These are phyloP conservation scores for Nyctalus aviator DNA, from an alignment of 2,797 vertebrate species.

Conservation along the genomic window DNA sequence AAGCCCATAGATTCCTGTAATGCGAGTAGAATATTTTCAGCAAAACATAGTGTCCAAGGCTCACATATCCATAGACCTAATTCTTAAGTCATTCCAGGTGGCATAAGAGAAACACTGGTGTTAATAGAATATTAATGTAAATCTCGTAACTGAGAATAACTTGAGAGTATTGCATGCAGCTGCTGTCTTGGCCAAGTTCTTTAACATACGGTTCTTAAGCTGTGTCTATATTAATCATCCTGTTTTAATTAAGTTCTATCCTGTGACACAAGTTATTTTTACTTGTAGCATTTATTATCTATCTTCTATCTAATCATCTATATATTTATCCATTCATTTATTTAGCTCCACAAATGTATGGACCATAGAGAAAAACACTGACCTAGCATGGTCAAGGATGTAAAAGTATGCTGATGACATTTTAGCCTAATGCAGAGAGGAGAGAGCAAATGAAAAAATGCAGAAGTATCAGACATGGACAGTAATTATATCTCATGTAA, in stretches of 20 bases:
- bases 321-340: background rate
- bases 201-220: background rate
- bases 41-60: background rate
- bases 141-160: background rate
- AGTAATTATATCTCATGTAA: background rate
- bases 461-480: background rate
- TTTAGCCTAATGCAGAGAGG: background rate
- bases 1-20: background rate
- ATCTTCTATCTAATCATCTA: background rate
- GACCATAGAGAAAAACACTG: background rate
- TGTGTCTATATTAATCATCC: background rate
- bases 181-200: background rate
- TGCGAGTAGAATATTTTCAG: background rate
- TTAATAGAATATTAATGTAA: background rate
- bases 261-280: background rate
- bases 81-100: conserved; percentile 29
- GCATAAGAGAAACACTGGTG: background rate
- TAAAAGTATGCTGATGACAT: background rate
- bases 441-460: background rate
- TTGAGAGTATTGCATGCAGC: conserved; percentile 12
- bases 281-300: background rate
- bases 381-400: background rate
- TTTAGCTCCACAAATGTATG: background rate
- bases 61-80: background rate
- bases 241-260: conserved; percentile 50